phyloP scores from a whole-genome alignment of 2,888 invertebrate species.

The Ophioninae sp. region DNA sequence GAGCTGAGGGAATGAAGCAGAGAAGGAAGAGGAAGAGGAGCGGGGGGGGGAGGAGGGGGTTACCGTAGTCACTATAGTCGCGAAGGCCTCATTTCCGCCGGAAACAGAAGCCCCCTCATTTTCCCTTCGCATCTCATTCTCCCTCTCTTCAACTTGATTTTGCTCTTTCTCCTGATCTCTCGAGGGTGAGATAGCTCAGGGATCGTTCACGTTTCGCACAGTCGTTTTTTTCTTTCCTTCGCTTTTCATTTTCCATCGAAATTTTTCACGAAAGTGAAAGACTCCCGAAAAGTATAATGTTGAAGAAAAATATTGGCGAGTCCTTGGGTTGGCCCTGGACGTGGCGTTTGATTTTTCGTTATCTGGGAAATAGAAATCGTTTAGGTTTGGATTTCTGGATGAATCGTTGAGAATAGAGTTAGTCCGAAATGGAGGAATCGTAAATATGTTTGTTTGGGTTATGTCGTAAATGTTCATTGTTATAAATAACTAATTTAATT shows the following conservation, averaged over 20 bases:
- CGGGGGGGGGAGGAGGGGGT: constrained; percentile 46
- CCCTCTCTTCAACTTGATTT: background rate
- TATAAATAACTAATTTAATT: too few relatives aligned
- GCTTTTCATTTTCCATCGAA: background rate
- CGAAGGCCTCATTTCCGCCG: constrained; percentile 79
- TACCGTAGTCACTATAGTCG: constrained; percentile 67
- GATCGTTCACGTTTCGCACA: background rate
- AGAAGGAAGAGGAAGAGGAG: too few relatives aligned
- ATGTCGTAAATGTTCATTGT: too few relatives aligned
- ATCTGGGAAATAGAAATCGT: background rate
- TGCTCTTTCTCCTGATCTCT: constrained; percentile 14
- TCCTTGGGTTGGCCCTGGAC: background rate
- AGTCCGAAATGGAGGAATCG: too few relatives aligned
- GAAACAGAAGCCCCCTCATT: constrained; percentile 74
- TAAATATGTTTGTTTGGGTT: too few relatives aligned
- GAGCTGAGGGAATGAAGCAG: background rate
- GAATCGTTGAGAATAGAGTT: too few relatives aligned
- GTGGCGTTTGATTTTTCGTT: background rate
- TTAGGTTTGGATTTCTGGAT: background rate
- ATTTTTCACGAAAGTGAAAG: background rate
- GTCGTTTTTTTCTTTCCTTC: background rate
- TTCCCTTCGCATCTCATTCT: constrained; percentile 26
- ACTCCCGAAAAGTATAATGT: background rate
- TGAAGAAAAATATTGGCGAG: background rate
- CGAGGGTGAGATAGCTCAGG: constrained; percentile 12